Evolutionary conservation across 2,797 vertebrate genomes (phyloP).

Genomic region (Hydrocynus forskahlii): DNA sequence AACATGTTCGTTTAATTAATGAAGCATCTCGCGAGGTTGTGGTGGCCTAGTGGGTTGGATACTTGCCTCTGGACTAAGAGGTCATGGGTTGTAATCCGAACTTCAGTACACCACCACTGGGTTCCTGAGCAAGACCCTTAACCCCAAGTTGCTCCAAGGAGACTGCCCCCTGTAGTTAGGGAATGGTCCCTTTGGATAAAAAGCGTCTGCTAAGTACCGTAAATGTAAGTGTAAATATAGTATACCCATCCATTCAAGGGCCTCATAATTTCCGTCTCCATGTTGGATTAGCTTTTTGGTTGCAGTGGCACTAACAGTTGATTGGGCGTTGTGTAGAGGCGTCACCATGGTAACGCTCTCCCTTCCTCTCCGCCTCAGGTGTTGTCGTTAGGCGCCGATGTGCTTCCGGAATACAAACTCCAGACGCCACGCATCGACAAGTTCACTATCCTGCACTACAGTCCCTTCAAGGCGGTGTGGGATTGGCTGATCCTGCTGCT

Average conservation of each 20-base stretch:
- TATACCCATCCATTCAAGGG: too few species aligned
- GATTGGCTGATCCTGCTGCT: conserved; percentile 97
- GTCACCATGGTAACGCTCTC: conserved; percentile 13
- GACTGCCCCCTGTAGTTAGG: too few species aligned
- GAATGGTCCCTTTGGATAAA: too few species aligned
- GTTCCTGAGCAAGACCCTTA: too few species aligned
- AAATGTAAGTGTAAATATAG: too few species aligned
- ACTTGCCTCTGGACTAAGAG: too few species aligned
- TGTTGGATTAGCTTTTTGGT: background rate
- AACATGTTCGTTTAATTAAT: background rate
- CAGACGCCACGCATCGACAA: conserved; percentile 95
- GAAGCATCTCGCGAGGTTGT: background rate
- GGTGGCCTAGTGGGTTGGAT: background rate
- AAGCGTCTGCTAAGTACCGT: too few species aligned
- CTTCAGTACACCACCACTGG: too few species aligned
- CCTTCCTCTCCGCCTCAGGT: conserved; percentile 78
- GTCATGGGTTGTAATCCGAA: too few species aligned
- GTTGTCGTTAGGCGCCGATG: conserved; percentile 94
- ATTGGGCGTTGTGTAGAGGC: conserved; percentile 3
- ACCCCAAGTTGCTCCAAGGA: too few species aligned
- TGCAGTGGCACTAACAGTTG: background rate
- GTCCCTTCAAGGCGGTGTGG: conserved; percentile 99
- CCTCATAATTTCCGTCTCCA: background rate
- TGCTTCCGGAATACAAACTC: conserved; percentile 97
- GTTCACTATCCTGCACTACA: conserved; percentile 98